A percentile compares a stretch with the other conserved stretches of the same genome.
Conservation (phyloP, 1,140 invertebrate genomes). For the Drosophila rufa region DNA sequence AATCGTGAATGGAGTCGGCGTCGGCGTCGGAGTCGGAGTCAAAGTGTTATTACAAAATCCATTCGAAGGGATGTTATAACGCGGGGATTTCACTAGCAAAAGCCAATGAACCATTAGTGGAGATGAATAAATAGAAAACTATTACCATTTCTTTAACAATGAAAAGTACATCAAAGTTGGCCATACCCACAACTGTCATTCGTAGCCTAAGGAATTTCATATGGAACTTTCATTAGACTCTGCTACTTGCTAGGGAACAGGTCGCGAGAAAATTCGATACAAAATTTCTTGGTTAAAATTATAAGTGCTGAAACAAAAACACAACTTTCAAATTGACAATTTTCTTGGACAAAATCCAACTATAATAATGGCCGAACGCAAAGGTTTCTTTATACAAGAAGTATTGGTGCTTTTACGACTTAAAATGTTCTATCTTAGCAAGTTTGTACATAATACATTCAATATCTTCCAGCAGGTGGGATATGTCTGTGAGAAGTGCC, state of each 20-base stretch:
- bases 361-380: neutral
- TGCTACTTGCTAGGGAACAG: neutral
- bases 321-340: neutral
- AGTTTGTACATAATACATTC: too few species aligned
- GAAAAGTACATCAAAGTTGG: neutral
- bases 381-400: too few species aligned
- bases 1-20: constrained; percentile 4
- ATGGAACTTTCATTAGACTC: neutral
- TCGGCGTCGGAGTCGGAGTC: neutral
- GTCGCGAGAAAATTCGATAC: neutral
- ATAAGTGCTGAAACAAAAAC: neutral
- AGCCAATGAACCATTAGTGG: neutral
- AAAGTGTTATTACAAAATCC: constrained; percentile 8
- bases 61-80: too few species aligned
- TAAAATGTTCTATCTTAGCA: too few species aligned
- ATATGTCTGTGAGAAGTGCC: constrained; percentile 10
- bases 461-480: neutral
- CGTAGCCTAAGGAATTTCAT: too few species aligned
- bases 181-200: neutral
- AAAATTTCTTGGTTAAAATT: neutral
- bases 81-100: neutral
- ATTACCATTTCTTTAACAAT: neutral
- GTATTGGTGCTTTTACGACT: neutral
- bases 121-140: neutral
- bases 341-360: neutral